Base-by-base conservation (phyloP, 1,140 invertebrate species). In the Steinernema khuongi region DNA sequence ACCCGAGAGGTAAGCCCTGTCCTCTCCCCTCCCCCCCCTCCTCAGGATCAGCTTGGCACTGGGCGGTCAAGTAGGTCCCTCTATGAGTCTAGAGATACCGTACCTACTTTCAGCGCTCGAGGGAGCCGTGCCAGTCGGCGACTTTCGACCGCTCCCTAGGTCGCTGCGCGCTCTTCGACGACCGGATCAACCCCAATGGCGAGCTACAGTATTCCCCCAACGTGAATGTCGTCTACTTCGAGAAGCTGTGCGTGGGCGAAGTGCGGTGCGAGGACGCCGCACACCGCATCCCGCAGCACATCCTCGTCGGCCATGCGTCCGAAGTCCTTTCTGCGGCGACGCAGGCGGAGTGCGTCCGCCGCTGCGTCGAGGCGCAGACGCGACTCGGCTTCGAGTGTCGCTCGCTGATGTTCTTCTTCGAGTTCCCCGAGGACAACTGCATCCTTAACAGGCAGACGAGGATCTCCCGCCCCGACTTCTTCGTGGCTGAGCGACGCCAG, bases 281-380 rank as follows among this genome's bases (percentile, higher is more conserved):
- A 22, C 50, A 60, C 19, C 50, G 50, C 11, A 60, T 60, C 50
- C 50, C 50, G 7, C 50, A 60, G 50, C 50, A 60, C 22, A 60
- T 60, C 50, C 50, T 60, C 50, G 50, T 60, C 50, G 50, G 50
- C 19, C 50, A 60, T 26, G 50, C 50, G 7, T 7, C 50, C 50
- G 50, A 60, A 60, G 26, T 60, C 11, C 14, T 26, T 22, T 17
- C 50, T 14, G 22, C 50, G 7, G 7, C 50, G 19, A 60, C 14
- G 14, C 50, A 60, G 50, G 26, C 26, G 14, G 50, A 60, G 19
- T 60, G 50, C 50, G 26, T 60, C 7, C 14, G 26, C 4, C 50
- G 14, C 7, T 60, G 50, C 22, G 26, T 60, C 22, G 50, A n/a
- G 50, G 7, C 50, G 50, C 50, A 60, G 19, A 26, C 22, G 50